These are phyloP conservation scores for Cryptocephalus moraei DNA, from an alignment of 2,888 invertebrate genomes.

Conservation along the genomic window DNA sequence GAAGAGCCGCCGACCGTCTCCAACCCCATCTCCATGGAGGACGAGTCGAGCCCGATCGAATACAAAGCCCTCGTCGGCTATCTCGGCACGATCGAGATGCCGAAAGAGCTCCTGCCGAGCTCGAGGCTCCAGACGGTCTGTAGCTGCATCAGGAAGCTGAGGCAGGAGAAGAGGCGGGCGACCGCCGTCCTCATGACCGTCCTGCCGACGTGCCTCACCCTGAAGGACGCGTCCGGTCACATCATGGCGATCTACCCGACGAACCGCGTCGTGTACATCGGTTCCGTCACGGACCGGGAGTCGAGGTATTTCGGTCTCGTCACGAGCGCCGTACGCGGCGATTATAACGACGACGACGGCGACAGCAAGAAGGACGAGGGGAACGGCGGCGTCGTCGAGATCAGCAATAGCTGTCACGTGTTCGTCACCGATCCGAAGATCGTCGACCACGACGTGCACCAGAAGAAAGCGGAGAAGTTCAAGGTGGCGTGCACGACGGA, in stretches of 20 bases:
- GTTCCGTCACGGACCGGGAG: constrained; percentile 84
- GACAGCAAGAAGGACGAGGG: constrained; percentile 24
- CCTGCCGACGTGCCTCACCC: constrained; percentile 65
- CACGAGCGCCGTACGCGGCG: constrained; percentile 61
- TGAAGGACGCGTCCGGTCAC: constrained; percentile 69
- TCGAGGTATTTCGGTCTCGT: constrained; percentile 87
- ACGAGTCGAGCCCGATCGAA: constrained; percentile 50
- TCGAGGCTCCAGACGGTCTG: constrained; percentile 70
- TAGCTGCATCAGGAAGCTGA: constrained; percentile 77
- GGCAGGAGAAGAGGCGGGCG: constrained; percentile 80
- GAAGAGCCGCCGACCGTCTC: constrained; percentile 14
- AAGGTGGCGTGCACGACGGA: constrained; percentile 76
- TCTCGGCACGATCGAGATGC: constrained; percentile 92
- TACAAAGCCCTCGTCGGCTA: constrained; percentile 87
- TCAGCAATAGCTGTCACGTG: constrained; percentile 87
- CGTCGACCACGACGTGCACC: constrained; percentile 71
- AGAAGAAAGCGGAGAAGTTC: constrained; percentile 71
- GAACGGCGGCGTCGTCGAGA: constrained; percentile 44
- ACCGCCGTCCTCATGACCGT: constrained; percentile 80
- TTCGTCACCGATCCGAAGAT: constrained; percentile 87
- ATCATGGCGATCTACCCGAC: constrained; percentile 81
- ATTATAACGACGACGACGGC: constrained; percentile 21
- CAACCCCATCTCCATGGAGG: constrained; percentile 25
- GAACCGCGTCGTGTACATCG: constrained; percentile 78
- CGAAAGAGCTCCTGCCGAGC: constrained; percentile 66